A percentile compares a stretch with the other conserved stretches of the same genome.
These are phyloP conservation scores for Neomorphus geoffroyi DNA, from an alignment of 2,797 vertebrate genomes.

Conservation along the genomic window DNA sequence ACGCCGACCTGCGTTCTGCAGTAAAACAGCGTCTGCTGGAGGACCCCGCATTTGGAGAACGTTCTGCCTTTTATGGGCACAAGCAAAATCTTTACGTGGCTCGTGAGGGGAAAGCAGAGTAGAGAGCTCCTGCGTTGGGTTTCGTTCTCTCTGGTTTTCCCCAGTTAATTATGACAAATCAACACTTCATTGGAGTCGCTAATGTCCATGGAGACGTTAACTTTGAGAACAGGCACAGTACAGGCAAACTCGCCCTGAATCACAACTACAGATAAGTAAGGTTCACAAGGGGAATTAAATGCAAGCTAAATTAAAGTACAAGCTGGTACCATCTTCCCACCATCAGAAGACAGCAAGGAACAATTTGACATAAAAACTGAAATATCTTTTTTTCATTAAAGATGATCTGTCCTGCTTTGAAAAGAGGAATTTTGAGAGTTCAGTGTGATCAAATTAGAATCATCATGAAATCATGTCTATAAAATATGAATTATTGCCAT, in stretches of 20 bases:
- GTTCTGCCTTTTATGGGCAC: slow-evolving; percentile 26
- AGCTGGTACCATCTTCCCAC: neutral
- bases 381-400: neutral
- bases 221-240: neutral
- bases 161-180: neutral
- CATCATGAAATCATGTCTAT: neutral
- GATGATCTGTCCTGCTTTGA: neutral
- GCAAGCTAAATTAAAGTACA: neutral
- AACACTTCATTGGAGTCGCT: neutral
- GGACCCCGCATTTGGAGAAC: neutral
- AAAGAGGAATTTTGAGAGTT: neutral
- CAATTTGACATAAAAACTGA: neutral
- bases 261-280: neutral
- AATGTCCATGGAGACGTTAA: neutral
- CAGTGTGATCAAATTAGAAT: neutral
- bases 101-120: neutral
- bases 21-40: neutral
- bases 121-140: neutral
- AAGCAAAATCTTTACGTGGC: neutral
- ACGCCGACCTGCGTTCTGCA: neutral
- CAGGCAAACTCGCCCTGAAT: neutral
- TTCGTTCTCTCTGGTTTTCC: neutral
- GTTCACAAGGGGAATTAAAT: neutral
- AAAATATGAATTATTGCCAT: neutral
- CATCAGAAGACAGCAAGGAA: neutral